Evolutionary conservation across 2,888 invertebrate species (phyloP).

Genomic region (Drosophila robusta): DNA sequence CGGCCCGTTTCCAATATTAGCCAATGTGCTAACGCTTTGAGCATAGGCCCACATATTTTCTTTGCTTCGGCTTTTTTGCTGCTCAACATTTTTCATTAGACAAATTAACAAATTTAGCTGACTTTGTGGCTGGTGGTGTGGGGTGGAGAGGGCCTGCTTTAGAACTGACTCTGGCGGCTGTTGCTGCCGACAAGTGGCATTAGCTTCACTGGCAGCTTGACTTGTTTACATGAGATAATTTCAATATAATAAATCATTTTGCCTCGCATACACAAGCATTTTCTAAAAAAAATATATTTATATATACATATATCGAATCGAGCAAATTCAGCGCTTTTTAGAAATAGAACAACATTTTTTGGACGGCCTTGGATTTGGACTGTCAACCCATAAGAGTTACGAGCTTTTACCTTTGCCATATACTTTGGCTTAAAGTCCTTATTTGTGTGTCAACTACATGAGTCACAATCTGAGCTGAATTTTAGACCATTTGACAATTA

Average conservation of each 20-base stretch:
- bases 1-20: conserved; percentile 59
- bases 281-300: conserved; percentile 22
- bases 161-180: conserved; percentile 1
- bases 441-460: conserved; percentile 1
- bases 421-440: conserved; percentile 22
- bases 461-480: conserved; percentile 10
- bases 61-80: conserved; percentile 7
- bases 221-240: conserved; percentile 84
- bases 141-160: neutral
- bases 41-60: conserved; percentile 47
- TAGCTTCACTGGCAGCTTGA: conserved; percentile 79
- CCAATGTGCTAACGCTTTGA: conserved; percentile 35
- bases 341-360: conserved; percentile 21
- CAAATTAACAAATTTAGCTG: conserved; percentile 78
- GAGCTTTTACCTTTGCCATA: conserved; percentile 30
- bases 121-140: conserved; percentile 43
- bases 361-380: conserved; percentile 50
- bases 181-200: conserved; percentile 74
- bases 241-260: conserved; percentile 81
- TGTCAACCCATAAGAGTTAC: conserved; percentile 51
- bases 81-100: conserved; percentile 76
- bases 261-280: conserved; percentile 36
- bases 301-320: conserved; percentile 26
- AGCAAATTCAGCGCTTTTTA: conserved; percentile 27
- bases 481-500: neutral